Conservation (phyloP, 2,888 invertebrate genomes). For the Tetheella fluctuosa region DNA sequence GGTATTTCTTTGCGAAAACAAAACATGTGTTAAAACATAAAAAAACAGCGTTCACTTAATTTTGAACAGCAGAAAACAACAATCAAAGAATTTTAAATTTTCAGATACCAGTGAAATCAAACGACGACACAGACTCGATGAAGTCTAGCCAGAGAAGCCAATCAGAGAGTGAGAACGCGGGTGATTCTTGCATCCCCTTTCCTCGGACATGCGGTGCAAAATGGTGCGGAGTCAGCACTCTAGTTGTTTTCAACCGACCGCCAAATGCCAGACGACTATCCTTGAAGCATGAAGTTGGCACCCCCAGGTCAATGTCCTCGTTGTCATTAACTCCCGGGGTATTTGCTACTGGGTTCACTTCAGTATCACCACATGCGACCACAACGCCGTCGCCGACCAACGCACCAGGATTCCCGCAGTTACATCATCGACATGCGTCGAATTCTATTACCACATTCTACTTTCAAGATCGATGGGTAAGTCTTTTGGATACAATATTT, state of each 20-base stretch:
- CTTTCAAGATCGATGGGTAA: constrained; percentile 89
- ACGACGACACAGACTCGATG: constrained; percentile 78
- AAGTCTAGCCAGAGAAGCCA: constrained; percentile 78
- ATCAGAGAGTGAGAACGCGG: constrained; percentile 79
- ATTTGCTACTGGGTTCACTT: constrained; percentile 66
- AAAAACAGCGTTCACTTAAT: no score
- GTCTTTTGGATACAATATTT: constrained; percentile 27
- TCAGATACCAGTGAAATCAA: constrained; percentile 83
- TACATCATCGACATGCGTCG: constrained; percentile 80
- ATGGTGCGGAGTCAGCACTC: constrained; percentile 93
- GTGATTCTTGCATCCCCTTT: constrained; percentile 95
- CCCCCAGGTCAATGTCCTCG: constrained; percentile 86
- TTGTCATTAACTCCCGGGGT: constrained; percentile 68
- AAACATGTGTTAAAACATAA: no score
- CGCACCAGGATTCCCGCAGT: constrained; percentile 74
- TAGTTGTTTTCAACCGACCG: constrained; percentile 94
- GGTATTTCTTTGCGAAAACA: constrained; percentile 45
- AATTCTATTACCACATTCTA: constrained; percentile 91
- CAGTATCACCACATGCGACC: constrained; percentile 78
- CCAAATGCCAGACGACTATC: constrained; percentile 87
- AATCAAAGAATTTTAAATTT: not conserved
- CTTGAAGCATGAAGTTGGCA: constrained; percentile 87
- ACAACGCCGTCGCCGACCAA: constrained; percentile 81
- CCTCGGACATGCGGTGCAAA: constrained; percentile 97
- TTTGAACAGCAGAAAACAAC: no score